Evolutionary conservation across 2,888 invertebrate genomes (phyloP).

Genomic region (Hirudinaria manillensis): DNA sequence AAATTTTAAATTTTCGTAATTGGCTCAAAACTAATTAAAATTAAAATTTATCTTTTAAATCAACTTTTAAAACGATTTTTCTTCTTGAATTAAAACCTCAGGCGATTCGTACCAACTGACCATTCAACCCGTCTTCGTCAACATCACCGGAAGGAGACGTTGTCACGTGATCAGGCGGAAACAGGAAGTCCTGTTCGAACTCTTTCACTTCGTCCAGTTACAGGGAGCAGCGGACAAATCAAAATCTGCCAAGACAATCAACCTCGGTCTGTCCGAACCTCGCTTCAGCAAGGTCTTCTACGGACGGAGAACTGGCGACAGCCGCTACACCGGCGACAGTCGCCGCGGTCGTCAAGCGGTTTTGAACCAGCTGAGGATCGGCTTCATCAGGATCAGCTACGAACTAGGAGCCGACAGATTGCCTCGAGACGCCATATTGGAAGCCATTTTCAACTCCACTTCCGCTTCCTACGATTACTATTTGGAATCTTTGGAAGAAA

Average conservation of each 20-base stretch:
- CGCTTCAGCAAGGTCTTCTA: neutral
- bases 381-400: neutral
- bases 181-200: conserved; percentile 38
- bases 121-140: conserved; percentile 47
- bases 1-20: too few species aligned
- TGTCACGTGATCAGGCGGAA: conserved; percentile 38
- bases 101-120: conserved; percentile 49
- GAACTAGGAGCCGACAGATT: neutral
- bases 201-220: conserved; percentile 39
- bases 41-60: too few species aligned
- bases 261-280: neutral
- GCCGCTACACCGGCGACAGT: neutral
- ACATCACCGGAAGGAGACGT: conserved; percentile 40
- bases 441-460: neutral
- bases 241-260: conserved; percentile 32
- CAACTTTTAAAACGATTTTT: neutral
- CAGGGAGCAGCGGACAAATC: conserved; percentile 31
- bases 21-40: too few species aligned
- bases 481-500: neutral
- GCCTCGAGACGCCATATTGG: conserved; percentile 9
- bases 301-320: neutral
- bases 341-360: neutral
- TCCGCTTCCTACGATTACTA: neutral
- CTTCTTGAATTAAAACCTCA: too few species aligned
- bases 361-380: neutral